These are phyloP conservation scores for Argya squamiceps DNA, from an alignment of 2,797 vertebrate species.

Conservation along the genomic window DNA sequence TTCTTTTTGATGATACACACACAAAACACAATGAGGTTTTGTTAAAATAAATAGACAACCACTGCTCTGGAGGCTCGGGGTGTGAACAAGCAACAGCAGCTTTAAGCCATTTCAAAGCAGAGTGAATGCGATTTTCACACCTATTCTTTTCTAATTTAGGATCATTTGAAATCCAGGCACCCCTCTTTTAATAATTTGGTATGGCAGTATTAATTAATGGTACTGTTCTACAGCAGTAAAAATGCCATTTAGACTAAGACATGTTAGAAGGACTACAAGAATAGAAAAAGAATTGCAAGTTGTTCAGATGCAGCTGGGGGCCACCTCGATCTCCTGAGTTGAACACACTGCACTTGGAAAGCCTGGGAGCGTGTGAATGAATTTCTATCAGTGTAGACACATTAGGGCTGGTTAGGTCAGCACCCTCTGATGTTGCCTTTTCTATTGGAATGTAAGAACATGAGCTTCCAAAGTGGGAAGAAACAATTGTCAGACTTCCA, in stretches of 20 bases:
- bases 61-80: not conserved
- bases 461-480: not conserved
- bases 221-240: constrained; percentile 76
- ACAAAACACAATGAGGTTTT: not conserved
- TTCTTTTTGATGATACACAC: not conserved
- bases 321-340: constrained; percentile 84
- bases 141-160: constrained; percentile 64
- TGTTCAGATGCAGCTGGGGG: constrained; percentile 78
- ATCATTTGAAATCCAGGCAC: constrained; percentile 63
- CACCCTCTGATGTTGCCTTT: not conserved
- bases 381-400: not conserved
- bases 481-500: not conserved
- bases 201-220: constrained; percentile 88
- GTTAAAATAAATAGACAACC: not conserved
- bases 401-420: not conserved
- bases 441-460: not conserved
- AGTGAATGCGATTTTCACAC: constrained; percentile 76
- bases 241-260: constrained; percentile 80
- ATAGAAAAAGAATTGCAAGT: constrained; percentile 80
- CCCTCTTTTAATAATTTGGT: constrained; percentile 81
- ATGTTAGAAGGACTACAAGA: constrained; percentile 79
- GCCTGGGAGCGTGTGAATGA: not conserved
- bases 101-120: constrained; percentile 72
- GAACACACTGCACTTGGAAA: constrained; percentile 75
- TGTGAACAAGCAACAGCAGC: constrained; percentile 42